Evolutionary conservation across 2,113 vertebrate species (phyloP).

Genomic region (Lophura nycthemera): DNA sequence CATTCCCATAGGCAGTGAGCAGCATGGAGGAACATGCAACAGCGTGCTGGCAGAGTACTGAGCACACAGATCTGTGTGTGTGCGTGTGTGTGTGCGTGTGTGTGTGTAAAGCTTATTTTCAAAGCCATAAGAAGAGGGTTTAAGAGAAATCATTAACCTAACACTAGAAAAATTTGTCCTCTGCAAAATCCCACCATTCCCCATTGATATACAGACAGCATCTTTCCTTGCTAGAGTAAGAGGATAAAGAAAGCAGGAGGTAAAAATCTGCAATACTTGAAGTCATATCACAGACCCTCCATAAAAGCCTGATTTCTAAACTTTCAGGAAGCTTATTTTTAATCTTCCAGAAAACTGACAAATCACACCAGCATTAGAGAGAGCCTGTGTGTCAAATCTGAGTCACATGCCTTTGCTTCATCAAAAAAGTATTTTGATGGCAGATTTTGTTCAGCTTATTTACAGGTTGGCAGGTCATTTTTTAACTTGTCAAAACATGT

Average conservation of each 20-base stretch:
- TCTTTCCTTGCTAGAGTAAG: background rate
- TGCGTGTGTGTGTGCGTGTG: background rate
- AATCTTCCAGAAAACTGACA: background rate
- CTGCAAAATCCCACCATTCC: background rate
- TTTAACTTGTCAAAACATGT: slow-evolving; percentile 61
- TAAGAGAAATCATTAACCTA: background rate
- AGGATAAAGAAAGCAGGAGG: background rate
- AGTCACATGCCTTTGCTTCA: slow-evolving; percentile 7
- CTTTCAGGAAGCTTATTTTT: background rate
- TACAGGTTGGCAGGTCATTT: slow-evolving; percentile 50
- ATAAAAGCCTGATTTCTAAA: background rate
- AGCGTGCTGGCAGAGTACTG: background rate
- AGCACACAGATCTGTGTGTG: background rate
- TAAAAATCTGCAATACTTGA: background rate
- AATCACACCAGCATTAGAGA: slow-evolving; percentile 26
- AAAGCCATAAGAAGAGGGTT: background rate
- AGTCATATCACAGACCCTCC: background rate
- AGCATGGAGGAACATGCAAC: background rate
- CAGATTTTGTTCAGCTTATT: slow-evolving; percentile 37
- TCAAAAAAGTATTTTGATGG: slow-evolving; percentile 25
- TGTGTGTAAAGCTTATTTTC: background rate
- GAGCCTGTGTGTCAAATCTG: background rate
- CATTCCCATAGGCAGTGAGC: background rate
- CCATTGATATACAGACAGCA: background rate
- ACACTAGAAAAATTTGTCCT: background rate